A percentile compares a stretch with the other conserved stretches of the same genome.
These are phyloP conservation scores for Argynnis bischoffii DNA, from an alignment of 2,888 invertebrate species.

Conservation along the genomic window DNA sequence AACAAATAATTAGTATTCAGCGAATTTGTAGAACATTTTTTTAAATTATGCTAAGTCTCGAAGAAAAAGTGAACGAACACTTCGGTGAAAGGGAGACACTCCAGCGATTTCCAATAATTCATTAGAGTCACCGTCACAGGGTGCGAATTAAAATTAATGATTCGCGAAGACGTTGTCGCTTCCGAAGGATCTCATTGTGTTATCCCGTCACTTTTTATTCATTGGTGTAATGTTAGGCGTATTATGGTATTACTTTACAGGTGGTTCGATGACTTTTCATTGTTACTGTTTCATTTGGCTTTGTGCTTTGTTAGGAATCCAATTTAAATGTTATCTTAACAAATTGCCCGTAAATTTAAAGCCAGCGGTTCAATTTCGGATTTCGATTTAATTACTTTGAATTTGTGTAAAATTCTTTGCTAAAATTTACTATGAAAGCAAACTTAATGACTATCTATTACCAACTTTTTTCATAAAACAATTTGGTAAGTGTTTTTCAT, in stretches of 20 bases:
- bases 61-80: constrained; percentile 74
- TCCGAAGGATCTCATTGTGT: constrained; percentile 68
- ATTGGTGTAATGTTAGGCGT: constrained; percentile 59
- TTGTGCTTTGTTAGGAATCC: constrained; percentile 14
- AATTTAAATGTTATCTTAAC: constrained; percentile 19
- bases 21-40: constrained; percentile 76
- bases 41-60: constrained; percentile 79
- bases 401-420: not conserved
- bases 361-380: not conserved
- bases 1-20: constrained; percentile 81
- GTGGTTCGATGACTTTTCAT: constrained; percentile 64
- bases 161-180: constrained; percentile 72
- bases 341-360: constrained; percentile 1
- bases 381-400: not conserved
- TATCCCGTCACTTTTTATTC: constrained; percentile 76
- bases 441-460: not conserved
- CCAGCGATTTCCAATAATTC: constrained; percentile 80
- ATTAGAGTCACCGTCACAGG: constrained; percentile 77
- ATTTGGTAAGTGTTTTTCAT: no score
- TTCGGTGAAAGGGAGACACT: constrained; percentile 59
- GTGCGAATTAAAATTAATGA: constrained; percentile 82
- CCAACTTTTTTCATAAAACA: no score
- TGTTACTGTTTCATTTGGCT: constrained; percentile 41
- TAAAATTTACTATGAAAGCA: not conserved
- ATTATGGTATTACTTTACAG: constrained; percentile 66